These are phyloP conservation scores for Phortica magna DNA, from an alignment of 2,888 invertebrate genomes.

Conservation along the genomic window DNA sequence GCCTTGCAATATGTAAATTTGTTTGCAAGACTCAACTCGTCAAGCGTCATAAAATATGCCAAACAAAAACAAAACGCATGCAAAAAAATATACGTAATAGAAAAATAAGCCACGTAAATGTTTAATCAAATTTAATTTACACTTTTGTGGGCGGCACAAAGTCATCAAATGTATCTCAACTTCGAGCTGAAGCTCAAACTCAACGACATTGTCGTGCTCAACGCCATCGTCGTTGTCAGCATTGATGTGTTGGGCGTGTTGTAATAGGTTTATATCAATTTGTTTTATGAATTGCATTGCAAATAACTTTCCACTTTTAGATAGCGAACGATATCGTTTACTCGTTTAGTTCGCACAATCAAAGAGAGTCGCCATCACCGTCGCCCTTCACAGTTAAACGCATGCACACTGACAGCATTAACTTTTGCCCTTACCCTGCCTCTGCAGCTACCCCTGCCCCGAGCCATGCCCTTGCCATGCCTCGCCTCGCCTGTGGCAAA, in stretches of 20 bases:
- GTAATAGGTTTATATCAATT: slow-evolving; percentile 71
- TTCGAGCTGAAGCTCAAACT: no score
- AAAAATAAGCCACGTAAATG: slow-evolving; percentile 55
- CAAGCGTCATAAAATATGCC: background rate
- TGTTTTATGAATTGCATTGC: slow-evolving; percentile 72
- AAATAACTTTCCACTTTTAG: slow-evolving; percentile 58
- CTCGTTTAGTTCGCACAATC: no score
- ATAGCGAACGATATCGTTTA: no score
- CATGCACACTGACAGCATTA: slow-evolving; percentile 23
- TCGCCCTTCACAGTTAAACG: background rate
- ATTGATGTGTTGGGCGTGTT: slow-evolving; percentile 49
- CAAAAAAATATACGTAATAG: background rate
- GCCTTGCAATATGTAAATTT: no score
- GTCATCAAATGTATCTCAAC: no score
- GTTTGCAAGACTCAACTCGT: background rate
- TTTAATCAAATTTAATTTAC: slow-evolving; percentile 65
- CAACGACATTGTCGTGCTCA: background rate
- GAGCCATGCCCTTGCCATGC: background rate
- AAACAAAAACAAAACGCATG: background rate
- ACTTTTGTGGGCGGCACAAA: slow-evolving; percentile 12
- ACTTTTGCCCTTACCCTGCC: slow-evolving; percentile 6
- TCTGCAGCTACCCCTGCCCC: background rate
- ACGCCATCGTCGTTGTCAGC: background rate
- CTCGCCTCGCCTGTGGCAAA: background rate
- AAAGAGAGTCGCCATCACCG: slow-evolving; percentile 14